These are phyloP conservation scores for Microtus pennsylvanicus DNA, from an alignment of 2,113 vertebrate genomes.

Conservation along the genomic window DNA sequence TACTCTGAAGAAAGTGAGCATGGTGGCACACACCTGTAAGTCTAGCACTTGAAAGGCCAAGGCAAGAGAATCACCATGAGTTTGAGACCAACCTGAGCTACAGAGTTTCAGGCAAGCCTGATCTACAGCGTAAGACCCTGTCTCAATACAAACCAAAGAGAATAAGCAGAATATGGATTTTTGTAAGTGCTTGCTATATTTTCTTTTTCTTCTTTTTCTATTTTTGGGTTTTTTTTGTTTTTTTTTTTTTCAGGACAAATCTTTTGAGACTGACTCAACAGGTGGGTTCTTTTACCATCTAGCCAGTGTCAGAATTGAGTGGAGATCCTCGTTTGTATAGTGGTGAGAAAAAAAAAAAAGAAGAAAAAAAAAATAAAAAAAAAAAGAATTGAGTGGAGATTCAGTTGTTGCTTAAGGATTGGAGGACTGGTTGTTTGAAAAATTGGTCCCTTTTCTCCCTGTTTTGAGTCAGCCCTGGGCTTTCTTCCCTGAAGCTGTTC, in stretches of 20 bases:
- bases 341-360: too few species aligned
- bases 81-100: not conserved
- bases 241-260: conserved; percentile 49
- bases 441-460: not conserved
- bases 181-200: conserved; percentile 86
- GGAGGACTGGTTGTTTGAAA: not conserved
- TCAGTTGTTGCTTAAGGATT: not conserved
- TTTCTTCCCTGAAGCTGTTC: not conserved
- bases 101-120: conserved; percentile 81
- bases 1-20: not conserved
- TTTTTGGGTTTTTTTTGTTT: too few species aligned
- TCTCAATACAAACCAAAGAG: conserved; percentile 77
- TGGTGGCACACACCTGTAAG: not conserved
- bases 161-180: conserved; percentile 90
- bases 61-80: not conserved
- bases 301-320: not conserved
- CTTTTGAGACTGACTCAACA: not conserved
- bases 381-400: not conserved
- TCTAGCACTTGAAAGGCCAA: not conserved
- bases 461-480: not conserved
- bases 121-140: conserved; percentile 87
- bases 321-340: too few species aligned
- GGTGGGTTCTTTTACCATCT: not conserved
- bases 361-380: too few species aligned
- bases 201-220: not conserved